These are phyloP conservation scores for Lepidochrysops patricia DNA, from an alignment of 2,888 invertebrate genomes.

Conservation along the genomic window DNA sequence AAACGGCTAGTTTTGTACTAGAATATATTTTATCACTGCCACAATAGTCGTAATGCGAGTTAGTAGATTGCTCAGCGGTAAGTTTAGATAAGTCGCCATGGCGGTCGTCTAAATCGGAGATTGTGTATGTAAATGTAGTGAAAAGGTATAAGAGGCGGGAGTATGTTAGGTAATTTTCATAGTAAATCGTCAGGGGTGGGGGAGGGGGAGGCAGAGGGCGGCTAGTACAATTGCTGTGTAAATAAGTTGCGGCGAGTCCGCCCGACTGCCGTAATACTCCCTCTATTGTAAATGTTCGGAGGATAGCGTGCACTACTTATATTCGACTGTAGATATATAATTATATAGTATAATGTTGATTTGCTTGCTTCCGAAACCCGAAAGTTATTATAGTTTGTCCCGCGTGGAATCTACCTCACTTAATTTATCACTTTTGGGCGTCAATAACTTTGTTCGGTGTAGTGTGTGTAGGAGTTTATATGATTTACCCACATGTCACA, in stretches of 20 bases:
- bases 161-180: conserved; percentile 7
- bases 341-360: conserved; percentile 73
- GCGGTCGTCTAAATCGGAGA: not conserved
- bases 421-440: conserved; percentile 73
- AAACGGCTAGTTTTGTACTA: conserved; percentile 26
- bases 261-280: conserved; percentile 57
- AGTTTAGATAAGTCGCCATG: conserved; percentile 22
- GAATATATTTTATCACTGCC: conserved; percentile 69
- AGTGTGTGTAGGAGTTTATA: conserved; percentile 57
- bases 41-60: conserved; percentile 40
- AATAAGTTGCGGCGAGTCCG: conserved; percentile 66
- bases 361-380: conserved; percentile 65
- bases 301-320: conserved; percentile 66
- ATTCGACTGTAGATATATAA: conserved; percentile 74
- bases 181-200: conserved; percentile 25
- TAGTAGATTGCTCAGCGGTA: conserved; percentile 35
- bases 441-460: conserved; percentile 62
- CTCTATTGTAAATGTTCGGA: conserved; percentile 72
- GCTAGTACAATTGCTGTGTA: conserved; percentile 36
- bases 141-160: not conserved
- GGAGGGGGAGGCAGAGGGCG: conserved; percentile 63
- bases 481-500: conserved; percentile 71
- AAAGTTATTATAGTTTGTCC: conserved; percentile 64
- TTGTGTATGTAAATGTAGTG: not conserved
- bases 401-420: conserved; percentile 71